phyloP scores from a whole-genome alignment of 2,113 vertebrate genomes.

The Ailuropoda melanoleuca region DNA sequence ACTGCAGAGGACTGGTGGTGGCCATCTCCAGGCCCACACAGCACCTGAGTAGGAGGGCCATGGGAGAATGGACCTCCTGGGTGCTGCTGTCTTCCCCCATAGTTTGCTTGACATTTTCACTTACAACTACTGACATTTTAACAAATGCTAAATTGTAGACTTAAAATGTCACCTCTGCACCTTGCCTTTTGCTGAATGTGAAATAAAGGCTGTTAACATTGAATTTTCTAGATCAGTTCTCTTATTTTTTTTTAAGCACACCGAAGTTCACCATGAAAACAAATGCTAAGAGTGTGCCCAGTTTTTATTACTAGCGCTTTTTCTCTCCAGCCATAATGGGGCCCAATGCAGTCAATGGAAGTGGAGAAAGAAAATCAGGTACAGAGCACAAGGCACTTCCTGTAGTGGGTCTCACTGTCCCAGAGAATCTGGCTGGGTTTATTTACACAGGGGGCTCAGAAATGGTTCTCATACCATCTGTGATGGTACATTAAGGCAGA shows the following conservation, averaged over 20 bases:
- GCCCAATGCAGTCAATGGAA: fast-evolving
- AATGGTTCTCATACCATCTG: not conserved
- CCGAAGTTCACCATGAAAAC: not conserved
- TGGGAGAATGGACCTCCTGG: not conserved
- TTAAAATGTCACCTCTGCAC: not conserved
- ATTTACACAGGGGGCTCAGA: not conserved
- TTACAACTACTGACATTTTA: not conserved
- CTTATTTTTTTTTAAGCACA: not conserved
- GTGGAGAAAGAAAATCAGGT: not conserved
- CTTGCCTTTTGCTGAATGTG: not conserved
- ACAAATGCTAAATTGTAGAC: not conserved
- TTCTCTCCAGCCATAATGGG: not conserved
- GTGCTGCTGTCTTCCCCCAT: no score
- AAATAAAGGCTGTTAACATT: not conserved
- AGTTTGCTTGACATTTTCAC: not conserved
- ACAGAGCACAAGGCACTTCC: not conserved
- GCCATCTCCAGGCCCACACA: not conserved
- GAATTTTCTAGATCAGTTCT: not conserved
- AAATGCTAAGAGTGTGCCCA: not conserved
- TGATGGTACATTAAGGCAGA: not conserved
- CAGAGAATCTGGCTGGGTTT: not conserved
- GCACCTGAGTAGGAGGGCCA: not conserved
- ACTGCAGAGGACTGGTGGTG: not conserved
- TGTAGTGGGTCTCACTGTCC: fast-evolving
- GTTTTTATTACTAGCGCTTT: not conserved